These are phyloP conservation scores for Diplolepis rosae DNA, from an alignment of 2,888 invertebrate genomes.

Conservation along the genomic window DNA sequence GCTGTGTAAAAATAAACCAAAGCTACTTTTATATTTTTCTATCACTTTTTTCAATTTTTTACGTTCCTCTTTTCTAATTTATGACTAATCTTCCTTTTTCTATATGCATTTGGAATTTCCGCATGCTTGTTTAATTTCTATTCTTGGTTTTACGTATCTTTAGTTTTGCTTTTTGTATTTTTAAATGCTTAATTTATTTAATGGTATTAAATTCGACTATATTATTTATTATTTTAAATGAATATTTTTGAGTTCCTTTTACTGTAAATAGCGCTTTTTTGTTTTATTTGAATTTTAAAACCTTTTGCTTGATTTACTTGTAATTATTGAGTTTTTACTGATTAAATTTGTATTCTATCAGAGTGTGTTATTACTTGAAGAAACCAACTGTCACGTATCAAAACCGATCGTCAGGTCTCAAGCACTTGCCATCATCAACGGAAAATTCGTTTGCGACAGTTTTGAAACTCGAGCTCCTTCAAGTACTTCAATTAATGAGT, in stretches of 20 bases:
- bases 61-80: too few species aligned
- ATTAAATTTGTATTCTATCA: conserved; percentile 52
- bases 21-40: not conserved
- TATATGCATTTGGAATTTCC: not conserved
- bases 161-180: not conserved
- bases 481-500: not conserved
- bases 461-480: conserved; percentile 34
- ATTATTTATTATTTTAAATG: not conserved
- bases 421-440: conserved; percentile 75
- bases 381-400: conserved; percentile 70
- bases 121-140: not conserved
- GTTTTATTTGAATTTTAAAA: conserved; percentile 17
- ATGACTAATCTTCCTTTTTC: too few species aligned
- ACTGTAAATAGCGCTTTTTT: not conserved
- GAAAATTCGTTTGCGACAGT: conserved; percentile 73
- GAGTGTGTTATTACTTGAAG: conserved; percentile 73
- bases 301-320: too few species aligned
- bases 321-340: conserved; percentile 35
- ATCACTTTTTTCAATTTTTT: not conserved
- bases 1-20: conserved; percentile 14
- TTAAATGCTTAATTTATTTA: not conserved
- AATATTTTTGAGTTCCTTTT: not conserved
- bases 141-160: not conserved
- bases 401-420: conserved; percentile 74
- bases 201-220: not conserved